A percentile compares a stretch with the other conserved stretches of the same genome.
Conservation (phyloP, 2,888 invertebrate genomes). For the Muschampia staudingeri region DNA sequence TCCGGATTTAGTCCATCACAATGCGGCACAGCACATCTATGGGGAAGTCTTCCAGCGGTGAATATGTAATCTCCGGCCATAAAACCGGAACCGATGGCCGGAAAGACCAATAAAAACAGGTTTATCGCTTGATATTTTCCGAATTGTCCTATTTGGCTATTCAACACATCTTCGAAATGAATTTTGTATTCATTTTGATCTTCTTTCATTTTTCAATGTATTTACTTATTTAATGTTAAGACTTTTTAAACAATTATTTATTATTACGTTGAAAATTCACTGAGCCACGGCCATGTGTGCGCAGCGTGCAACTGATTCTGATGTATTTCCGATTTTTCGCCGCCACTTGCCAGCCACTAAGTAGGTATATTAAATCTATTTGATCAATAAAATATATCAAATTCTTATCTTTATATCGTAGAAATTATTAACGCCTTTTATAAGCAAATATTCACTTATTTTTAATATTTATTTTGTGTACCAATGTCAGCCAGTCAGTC, state of each 20-base stretch:
- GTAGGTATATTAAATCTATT: slow-evolving; percentile 37
- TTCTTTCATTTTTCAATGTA: slow-evolving; percentile 65
- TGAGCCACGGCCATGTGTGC: slow-evolving; percentile 9
- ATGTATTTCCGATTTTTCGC: slow-evolving; percentile 33
- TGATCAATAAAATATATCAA: slow-evolving; percentile 63
- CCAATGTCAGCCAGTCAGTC: neutral
- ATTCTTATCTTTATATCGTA: slow-evolving; percentile 66
- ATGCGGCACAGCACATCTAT: slow-evolving; percentile 80
- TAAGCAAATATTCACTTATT: slow-evolving; percentile 8
- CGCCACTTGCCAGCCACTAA: slow-evolving; percentile 27
- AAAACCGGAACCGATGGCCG: slow-evolving; percentile 80
- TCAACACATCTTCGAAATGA: slow-evolving; percentile 81
- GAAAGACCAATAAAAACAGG: slow-evolving; percentile 77
- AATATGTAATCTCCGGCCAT: slow-evolving; percentile 86
- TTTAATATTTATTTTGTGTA: neutral
- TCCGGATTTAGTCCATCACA: slow-evolving; percentile 79
- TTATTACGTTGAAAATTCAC: neutral
- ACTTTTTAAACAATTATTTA: neutral
- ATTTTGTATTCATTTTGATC: slow-evolving; percentile 72
- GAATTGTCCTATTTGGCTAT: slow-evolving; percentile 81
- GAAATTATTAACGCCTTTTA: slow-evolving; percentile 27
- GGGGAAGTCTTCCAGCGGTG: slow-evolving; percentile 82
- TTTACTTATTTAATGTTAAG: neutral
- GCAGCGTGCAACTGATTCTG: neutral
- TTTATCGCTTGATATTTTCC: slow-evolving; percentile 83